Evolutionary conservation across 2,888 invertebrate species (phyloP).

Genomic region (Trichogramma dendrolimi): DNA sequence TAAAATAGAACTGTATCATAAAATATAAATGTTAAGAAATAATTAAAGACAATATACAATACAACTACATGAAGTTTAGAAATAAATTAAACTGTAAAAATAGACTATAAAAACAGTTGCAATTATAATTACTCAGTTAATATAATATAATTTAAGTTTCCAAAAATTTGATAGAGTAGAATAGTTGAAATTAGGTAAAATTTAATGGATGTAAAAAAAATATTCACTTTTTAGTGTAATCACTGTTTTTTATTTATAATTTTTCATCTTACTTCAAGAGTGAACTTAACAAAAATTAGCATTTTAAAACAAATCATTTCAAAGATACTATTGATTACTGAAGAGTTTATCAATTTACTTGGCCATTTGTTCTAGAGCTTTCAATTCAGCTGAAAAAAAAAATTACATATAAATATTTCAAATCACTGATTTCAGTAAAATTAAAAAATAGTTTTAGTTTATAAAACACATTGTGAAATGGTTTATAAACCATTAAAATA

Average conservation of each 20-base stretch:
- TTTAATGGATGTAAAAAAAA: no score
- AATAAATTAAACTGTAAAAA: no score
- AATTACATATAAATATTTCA: conserved; percentile 18
- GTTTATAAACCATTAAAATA: conserved; percentile 1
- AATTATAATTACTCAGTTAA: no score
- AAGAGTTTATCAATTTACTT: conserved; percentile 44
- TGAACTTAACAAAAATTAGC: conserved; percentile 9
- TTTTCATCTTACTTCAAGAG: conserved; percentile 11
- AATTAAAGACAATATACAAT: no score
- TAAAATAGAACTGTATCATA: no score
- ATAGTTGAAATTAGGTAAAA: no score
- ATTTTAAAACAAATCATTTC: conserved; percentile 23
- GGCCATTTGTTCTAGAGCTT: conserved; percentile 52
- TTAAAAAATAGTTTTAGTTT: not conserved
- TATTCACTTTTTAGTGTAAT: no score
- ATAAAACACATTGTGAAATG: not conserved
- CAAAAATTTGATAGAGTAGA: no score
- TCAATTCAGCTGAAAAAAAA: conserved; percentile 55
- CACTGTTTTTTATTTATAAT: not conserved
- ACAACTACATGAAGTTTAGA: no score
- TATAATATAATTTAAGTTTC: no score
- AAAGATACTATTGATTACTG: conserved; percentile 17
- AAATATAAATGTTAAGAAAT: no score
- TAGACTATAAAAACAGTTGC: no score
- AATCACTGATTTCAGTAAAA: conserved; percentile 20